Evolutionary conservation across 92 coral and sea anemone species (phyloP).

Genomic region (Epizoanthus fatuus): DNA sequence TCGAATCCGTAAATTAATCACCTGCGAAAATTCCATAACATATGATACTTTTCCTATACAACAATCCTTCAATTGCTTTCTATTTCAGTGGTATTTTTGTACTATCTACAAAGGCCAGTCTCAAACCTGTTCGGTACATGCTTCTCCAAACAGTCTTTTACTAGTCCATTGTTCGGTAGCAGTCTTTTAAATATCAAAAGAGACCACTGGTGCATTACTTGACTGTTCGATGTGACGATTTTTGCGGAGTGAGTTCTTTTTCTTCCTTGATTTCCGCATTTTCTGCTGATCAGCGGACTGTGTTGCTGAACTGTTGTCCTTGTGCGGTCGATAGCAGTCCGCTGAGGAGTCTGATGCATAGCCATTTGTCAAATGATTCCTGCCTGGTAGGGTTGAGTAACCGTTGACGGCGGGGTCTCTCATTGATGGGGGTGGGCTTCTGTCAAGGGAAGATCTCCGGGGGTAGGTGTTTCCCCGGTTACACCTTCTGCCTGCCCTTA

Average conservation of each 20-base stretch:
- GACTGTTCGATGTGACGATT: conserved; percentile 4
- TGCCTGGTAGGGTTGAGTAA: neutral
- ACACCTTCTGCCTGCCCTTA: neutral
- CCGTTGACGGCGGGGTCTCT: neutral
- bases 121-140: no score
- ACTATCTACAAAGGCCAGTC: no score
- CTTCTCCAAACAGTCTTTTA: neutral
- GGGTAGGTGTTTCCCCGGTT: no score
- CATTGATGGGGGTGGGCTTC: neutral
- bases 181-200: conserved; percentile 34
- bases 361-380: neutral
- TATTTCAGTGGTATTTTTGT: no score
- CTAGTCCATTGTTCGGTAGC: neutral
- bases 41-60: no score
- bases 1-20: no score
- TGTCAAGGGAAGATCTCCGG: neutral
- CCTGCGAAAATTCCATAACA: no score
- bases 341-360: conserved; percentile 35
- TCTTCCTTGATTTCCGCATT: conserved; percentile 26
- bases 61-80: no score
- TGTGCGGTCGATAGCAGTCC: conserved; percentile 32
- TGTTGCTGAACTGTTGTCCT: neutral
- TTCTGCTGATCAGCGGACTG: conserved; percentile 24
- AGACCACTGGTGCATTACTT: conserved; percentile 19
- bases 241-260: conserved; percentile 17